These are phyloP conservation scores for Malacoraja senta DNA, from an alignment of 2,797 vertebrate genomes.

Conservation along the genomic window DNA sequence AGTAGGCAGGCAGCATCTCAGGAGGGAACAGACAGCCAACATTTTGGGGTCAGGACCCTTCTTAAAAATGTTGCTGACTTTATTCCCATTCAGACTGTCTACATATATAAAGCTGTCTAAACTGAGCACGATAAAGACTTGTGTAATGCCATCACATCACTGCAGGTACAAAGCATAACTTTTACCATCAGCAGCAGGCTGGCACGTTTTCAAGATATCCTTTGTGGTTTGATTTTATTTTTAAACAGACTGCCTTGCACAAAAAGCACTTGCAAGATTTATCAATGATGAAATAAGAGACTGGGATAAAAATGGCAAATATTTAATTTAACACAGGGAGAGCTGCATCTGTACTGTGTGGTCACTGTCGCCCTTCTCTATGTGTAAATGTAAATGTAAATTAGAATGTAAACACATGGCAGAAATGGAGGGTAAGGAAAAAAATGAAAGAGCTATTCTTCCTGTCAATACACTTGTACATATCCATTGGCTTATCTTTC, in stretches of 20 bases:
- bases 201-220: background rate
- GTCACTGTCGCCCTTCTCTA: too few relatives aligned
- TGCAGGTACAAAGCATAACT: background rate
- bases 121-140: background rate
- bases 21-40: too few relatives aligned
- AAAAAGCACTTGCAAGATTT: background rate
- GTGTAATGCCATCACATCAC: background rate
- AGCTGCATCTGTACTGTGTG: too few relatives aligned
- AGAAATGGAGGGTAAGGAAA: background rate
- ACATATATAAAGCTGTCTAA: background rate
- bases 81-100: background rate
- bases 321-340: background rate
- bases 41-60: too few relatives aligned
- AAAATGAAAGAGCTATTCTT: background rate
- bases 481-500: background rate
- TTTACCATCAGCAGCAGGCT: background rate
- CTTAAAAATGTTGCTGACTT: too few relatives aligned
- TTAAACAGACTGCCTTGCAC: background rate
- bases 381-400: too few relatives aligned
- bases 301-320: background rate
- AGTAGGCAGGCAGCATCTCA: too few relatives aligned
- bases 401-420: too few relatives aligned
- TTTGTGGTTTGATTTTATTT: background rate
- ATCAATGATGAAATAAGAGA: background rate
- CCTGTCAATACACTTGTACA: background rate